phyloP scores from a whole-genome alignment of 2,797 vertebrate genomes.

The Chaetodon trifasciatus region DNA sequence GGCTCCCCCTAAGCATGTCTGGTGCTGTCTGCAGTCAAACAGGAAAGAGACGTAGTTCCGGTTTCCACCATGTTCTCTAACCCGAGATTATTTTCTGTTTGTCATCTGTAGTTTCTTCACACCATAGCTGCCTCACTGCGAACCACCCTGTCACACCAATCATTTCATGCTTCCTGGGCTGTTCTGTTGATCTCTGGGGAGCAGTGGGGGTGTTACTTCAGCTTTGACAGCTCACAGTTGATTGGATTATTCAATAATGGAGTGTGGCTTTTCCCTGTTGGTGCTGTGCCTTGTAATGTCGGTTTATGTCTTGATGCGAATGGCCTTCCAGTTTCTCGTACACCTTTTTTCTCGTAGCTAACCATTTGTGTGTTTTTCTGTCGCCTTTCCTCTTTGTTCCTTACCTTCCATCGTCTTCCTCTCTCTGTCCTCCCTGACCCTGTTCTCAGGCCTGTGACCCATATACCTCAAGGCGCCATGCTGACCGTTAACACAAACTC shows the following conservation, averaged over 20 bases:
- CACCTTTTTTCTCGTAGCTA: constrained; percentile 15
- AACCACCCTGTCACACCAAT: constrained; percentile 69
- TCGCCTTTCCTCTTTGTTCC: constrained; percentile 43
- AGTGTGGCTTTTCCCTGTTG: constrained; percentile 73
- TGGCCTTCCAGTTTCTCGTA: constrained; percentile 43
- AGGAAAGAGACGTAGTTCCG: constrained; percentile 74
- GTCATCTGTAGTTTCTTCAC: constrained; percentile 56
- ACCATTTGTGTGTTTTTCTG: constrained; percentile 32
- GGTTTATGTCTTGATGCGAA: constrained; percentile 62
- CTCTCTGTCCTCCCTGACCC: constrained; percentile 23
- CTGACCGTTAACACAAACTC: constrained; percentile 96
- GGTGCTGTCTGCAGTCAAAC: constrained; percentile 76
- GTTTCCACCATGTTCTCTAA: constrained; percentile 73
- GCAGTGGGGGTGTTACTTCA: constrained; percentile 55
- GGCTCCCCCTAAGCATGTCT: constrained; percentile 72
- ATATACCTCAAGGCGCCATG: constrained; percentile 92
- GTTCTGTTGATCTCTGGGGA: constrained; percentile 71
- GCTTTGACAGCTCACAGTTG: constrained; percentile 68
- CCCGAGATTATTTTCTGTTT: constrained; percentile 55
- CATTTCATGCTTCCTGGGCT: constrained; percentile 80
- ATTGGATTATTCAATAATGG: constrained; percentile 57
- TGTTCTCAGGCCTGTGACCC: constrained; percentile 89
- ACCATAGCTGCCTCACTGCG: constrained; percentile 67
- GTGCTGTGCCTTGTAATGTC: constrained; percentile 75
- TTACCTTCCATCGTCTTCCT: constrained; percentile 39